These are phyloP conservation scores for Anthonomus grandis DNA, from an alignment of 1,140 invertebrate species.

Conservation along the genomic window DNA sequence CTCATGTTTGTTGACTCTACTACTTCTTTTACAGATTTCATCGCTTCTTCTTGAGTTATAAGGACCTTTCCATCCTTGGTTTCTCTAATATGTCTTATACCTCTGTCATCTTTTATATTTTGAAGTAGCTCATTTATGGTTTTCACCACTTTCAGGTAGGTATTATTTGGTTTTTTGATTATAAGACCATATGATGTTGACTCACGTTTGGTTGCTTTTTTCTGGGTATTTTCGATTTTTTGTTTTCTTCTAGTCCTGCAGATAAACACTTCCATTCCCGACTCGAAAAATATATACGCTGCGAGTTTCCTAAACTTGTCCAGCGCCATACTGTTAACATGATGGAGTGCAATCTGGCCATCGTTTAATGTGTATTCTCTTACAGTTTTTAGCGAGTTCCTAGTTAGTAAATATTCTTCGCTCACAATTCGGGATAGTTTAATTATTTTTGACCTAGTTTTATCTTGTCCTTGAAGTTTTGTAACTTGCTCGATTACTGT, in stretches of 20 bases:
- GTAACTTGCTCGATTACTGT: too few species aligned
- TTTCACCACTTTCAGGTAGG: not conserved
- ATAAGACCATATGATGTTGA: not conserved
- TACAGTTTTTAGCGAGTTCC: not conserved
- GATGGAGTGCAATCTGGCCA: not conserved
- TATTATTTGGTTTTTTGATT: not conserved
- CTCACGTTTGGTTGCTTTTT: not conserved
- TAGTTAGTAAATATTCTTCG: too few species aligned
- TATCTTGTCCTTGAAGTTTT: too few species aligned
- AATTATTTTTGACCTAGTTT: too few species aligned
- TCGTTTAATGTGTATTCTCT: not conserved
- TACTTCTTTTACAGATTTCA: not conserved
- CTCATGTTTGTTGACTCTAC: not conserved
- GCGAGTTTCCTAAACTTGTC: not conserved
- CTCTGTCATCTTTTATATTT: not conserved
- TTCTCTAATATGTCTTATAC: not conserved
- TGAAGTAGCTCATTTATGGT: not conserved
- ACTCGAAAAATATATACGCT: not conserved
- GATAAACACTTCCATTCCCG: not conserved
- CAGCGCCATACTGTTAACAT: not conserved
- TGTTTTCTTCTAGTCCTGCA: not conserved
- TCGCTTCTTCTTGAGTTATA: not conserved
- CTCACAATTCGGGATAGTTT: too few species aligned
- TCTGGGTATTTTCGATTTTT: not conserved
- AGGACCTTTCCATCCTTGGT: not conserved